Evolutionary conservation across 1,140 invertebrate species (phyloP).

Genomic region (Heliconius congener): DNA sequence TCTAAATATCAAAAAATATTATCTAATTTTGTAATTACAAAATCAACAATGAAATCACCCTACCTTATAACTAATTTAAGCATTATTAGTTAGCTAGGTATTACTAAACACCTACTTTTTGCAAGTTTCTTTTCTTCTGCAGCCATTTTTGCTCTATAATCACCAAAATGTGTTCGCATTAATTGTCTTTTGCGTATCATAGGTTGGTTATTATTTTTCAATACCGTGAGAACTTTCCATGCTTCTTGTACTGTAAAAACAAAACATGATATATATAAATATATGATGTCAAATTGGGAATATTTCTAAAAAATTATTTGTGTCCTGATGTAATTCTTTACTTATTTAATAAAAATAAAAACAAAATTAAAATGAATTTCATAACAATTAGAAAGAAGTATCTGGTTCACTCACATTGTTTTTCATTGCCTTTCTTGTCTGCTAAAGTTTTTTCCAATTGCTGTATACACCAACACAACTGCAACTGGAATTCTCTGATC

Average conservation of each 20-base stretch:
- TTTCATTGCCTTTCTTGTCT: slow-evolving; percentile 83
- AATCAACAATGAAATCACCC: slow-evolving; percentile 5
- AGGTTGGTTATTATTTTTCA: slow-evolving; percentile 86
- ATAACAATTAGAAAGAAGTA: neutral
- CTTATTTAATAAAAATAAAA: neutral
- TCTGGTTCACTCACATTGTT: slow-evolving; percentile 79
- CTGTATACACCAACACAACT: slow-evolving; percentile 89
- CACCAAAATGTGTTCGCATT: slow-evolving; percentile 87
- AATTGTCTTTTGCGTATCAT: slow-evolving; percentile 87
- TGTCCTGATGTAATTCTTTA: too few species aligned
- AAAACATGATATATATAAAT: neutral
- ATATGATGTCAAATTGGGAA: neutral
- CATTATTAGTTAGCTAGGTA: slow-evolving; percentile 38
- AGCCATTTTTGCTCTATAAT: slow-evolving; percentile 89
- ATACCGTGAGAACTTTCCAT: slow-evolving; percentile 83
- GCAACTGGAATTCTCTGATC: slow-evolving; percentile 86
- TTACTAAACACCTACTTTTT: slow-evolving; percentile 63
- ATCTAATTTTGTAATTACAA: neutral
- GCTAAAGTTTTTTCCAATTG: slow-evolving; percentile 83
- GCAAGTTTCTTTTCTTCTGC: slow-evolving; percentile 85
- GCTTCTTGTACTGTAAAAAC: slow-evolving; percentile 82
- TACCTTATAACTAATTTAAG: slow-evolving; percentile 10
- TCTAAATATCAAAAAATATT: neutral
- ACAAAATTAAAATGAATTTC: neutral
- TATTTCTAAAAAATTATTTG: neutral